A percentile compares a stretch with the other conserved stretches of the same genome.
phyloP scores from a whole-genome alignment of 2,113 vertebrate genomes.

The Romanogobio albipinnatus region DNA sequence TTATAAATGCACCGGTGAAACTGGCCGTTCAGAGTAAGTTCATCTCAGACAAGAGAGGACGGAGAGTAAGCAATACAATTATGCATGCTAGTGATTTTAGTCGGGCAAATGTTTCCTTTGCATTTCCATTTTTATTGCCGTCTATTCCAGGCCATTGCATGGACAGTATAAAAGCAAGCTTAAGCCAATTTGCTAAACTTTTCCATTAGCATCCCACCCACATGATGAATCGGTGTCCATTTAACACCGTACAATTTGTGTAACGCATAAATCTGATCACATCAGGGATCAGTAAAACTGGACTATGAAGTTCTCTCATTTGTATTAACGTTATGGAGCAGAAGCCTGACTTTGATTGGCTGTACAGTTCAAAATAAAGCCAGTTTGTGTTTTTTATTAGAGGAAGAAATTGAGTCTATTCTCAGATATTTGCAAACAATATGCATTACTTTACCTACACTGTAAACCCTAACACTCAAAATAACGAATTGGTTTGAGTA shows the following conservation, averaged over 20 bases:
- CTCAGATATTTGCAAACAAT: background rate
- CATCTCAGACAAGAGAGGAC: conserved; percentile 60
- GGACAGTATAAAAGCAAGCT: conserved; percentile 66
- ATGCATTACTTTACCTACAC: background rate
- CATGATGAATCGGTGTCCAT: conserved; percentile 65
- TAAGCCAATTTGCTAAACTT: conserved; percentile 71
- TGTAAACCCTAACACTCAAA: too few species aligned
- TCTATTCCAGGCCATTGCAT: conserved; percentile 71
- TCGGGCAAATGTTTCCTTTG: conserved; percentile 65
- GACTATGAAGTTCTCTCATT: conserved; percentile 59
- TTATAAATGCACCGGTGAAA: conserved; percentile 62
- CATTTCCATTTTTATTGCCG: conserved; percentile 79
- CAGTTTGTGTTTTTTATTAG: conserved; percentile 32
- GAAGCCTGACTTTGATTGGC: conserved; percentile 58
- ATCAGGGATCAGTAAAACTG: conserved; percentile 58
- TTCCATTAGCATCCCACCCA: conserved; percentile 61
- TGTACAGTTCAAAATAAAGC: conserved; percentile 47
- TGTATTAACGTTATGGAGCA: conserved; percentile 63
- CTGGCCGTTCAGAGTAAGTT: conserved; percentile 58
- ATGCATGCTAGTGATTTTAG: conserved; percentile 66
- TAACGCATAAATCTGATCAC: conserved; percentile 58
- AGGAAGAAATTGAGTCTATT: conserved; percentile 21
- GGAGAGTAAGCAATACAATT: conserved; percentile 65
- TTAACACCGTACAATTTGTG: conserved; percentile 55
- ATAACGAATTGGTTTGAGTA: too few species aligned